These are phyloP conservation scores for Petrocephalus schoutedeni DNA, from an alignment of 2,797 vertebrate genomes.

Conservation along the genomic window DNA sequence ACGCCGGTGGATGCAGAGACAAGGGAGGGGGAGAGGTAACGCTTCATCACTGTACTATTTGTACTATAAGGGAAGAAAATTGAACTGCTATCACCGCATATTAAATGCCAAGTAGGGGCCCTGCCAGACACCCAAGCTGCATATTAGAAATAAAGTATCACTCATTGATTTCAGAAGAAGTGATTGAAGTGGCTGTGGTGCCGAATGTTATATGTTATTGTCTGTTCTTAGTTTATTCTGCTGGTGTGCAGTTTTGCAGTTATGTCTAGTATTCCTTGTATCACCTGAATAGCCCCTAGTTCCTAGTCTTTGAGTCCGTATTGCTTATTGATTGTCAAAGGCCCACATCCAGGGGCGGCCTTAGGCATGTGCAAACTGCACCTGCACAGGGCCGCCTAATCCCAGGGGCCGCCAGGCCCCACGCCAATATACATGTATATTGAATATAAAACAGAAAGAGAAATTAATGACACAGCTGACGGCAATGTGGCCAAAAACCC, in stretches of 20 bases:
- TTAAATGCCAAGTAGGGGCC: not conserved
- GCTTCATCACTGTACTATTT: not conserved
- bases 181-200: not conserved
- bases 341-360: not conserved
- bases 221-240: not conserved
- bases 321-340: not conserved
- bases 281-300: not conserved
- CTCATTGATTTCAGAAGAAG: not conserved
- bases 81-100: not conserved
- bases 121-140: not conserved
- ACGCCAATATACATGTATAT: too few species aligned
- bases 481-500: too few species aligned
- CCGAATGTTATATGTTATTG: not conserved
- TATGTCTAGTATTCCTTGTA: not conserved
- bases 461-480: too few species aligned
- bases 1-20: conserved; percentile 32
- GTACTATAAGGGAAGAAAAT: not conserved
- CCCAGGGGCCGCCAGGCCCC: too few species aligned
- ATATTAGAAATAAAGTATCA: not conserved
- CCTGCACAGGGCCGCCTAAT: too few species aligned
- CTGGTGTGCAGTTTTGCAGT: not conserved
- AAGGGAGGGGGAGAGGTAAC: conserved; percentile 30
- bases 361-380: too few species aligned
- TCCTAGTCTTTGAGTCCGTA: not conserved
- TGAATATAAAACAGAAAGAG: too few species aligned